These are phyloP conservation scores for Tragelaphus scriptus DNA, from an alignment of 2,113 vertebrate species.

Conservation along the genomic window DNA sequence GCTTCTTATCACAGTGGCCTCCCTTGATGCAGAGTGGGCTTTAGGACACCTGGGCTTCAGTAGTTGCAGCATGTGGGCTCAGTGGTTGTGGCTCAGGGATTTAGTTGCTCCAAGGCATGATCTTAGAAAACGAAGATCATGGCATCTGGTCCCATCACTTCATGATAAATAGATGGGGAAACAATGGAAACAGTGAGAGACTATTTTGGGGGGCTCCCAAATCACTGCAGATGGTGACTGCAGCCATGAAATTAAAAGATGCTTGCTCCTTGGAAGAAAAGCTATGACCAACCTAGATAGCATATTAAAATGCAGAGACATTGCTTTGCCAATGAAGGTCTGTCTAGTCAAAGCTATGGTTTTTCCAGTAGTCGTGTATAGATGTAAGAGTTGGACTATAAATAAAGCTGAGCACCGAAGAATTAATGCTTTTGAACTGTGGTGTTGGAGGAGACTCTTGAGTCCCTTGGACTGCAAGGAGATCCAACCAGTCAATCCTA, in stretches of 20 bases:
- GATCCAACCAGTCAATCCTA: background rate
- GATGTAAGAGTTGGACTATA: background rate
- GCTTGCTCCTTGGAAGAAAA: background rate
- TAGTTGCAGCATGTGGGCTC: background rate
- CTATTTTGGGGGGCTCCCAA: background rate
- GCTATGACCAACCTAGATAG: background rate
- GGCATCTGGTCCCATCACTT: background rate
- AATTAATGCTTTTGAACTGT: background rate
- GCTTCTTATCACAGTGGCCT: background rate
- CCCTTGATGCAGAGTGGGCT: background rate
- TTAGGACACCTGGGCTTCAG: background rate
- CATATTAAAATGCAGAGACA: background rate
- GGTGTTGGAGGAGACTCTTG: background rate
- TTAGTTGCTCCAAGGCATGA: background rate
- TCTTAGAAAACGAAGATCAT: background rate
- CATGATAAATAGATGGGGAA: background rate
- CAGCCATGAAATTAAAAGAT: background rate
- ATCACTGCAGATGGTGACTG: background rate
- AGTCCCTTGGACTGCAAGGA: background rate
- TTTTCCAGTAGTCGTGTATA: background rate
- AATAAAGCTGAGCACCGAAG: background rate
- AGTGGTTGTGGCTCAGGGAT: background rate
- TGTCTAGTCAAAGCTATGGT: background rate
- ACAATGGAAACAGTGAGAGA: background rate
- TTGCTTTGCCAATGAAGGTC: background rate